Conservation (phyloP, 2,797 vertebrate species). For the Aldrovandia affinis region DNA sequence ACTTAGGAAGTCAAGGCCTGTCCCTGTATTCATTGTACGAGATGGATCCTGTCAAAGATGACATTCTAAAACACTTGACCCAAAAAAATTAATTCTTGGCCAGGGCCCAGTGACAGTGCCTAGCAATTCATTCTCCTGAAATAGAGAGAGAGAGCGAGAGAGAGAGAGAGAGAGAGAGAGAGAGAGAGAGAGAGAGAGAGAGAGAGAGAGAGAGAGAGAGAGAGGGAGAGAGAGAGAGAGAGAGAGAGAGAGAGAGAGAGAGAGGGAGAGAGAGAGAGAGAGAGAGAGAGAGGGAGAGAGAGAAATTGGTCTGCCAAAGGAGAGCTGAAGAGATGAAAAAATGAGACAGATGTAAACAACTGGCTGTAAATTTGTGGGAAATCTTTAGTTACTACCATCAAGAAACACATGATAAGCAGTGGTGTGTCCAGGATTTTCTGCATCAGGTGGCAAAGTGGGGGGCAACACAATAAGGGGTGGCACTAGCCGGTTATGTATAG, state of each 20-base stretch:
- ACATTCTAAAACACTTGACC: slow-evolving; percentile 79
- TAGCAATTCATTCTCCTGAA: slow-evolving; percentile 77
- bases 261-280: slow-evolving; percentile 58
- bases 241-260: slow-evolving; percentile 37
- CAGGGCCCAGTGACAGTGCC: slow-evolving; percentile 70
- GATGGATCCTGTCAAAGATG: slow-evolving; percentile 78
- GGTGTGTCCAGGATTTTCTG: no score
- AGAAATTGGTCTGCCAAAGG: background rate
- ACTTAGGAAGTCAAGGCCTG: slow-evolving; percentile 69
- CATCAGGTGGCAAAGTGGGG: no score
- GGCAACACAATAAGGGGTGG: no score
- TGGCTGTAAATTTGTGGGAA: slow-evolving; percentile 14
- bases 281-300: background rate
- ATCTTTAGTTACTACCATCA: no score
- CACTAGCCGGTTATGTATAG: no score
- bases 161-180: slow-evolving; percentile 55
- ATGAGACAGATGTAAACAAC: slow-evolving; percentile 11
- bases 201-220: background rate
- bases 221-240: slow-evolving; percentile 58
- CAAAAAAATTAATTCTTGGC: slow-evolving; percentile 78
- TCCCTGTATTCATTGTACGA: slow-evolving; percentile 74
- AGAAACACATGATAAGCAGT: no score
- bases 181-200: slow-evolving; percentile 29
- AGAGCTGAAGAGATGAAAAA: background rate
- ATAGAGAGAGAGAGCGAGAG: slow-evolving; percentile 55